Conservation (phyloP, 2,113 vertebrate genomes). For the Carlito syrichta region DNA sequence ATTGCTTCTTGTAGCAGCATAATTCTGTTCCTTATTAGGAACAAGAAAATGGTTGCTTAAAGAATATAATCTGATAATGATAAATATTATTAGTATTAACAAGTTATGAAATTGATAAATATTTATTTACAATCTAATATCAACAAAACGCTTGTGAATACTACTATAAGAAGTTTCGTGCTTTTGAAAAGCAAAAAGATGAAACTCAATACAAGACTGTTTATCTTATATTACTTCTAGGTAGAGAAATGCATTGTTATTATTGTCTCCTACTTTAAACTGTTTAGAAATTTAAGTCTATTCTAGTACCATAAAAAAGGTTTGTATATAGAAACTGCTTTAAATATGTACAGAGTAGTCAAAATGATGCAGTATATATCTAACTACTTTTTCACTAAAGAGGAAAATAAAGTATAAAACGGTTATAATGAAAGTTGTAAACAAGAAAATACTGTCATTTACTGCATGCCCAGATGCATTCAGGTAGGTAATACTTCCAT, state of each 20-base stretch:
- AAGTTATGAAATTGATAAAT: background rate
- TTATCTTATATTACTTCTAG: background rate
- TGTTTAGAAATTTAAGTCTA: background rate
- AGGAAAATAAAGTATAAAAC: background rate
- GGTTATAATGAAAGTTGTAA: background rate
- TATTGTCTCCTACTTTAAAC: background rate
- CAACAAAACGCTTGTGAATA: background rate
- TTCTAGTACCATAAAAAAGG: background rate
- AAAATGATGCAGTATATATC: background rate
- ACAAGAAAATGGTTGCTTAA: background rate
- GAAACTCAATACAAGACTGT: background rate
- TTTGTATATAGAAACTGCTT: background rate
- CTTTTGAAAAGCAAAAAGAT: background rate
- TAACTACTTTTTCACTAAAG: background rate
- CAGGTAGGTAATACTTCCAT: background rate
- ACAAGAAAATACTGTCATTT: background rate
- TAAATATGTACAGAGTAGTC: background rate
- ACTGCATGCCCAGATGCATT: background rate
- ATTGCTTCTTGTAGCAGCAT: background rate
- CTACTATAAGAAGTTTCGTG: background rate
- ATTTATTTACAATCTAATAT: background rate
- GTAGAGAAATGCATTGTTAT: background rate
- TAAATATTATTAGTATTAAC: background rate
- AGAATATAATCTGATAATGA: background rate
- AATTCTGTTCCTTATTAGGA: background rate